Percentiles rank a stretch among this genome's conserved stretches.
These are phyloP conservation scores for Oceanodroma tethys DNA, from an alignment of 2,113 vertebrate species.

Conservation along the genomic window DNA sequence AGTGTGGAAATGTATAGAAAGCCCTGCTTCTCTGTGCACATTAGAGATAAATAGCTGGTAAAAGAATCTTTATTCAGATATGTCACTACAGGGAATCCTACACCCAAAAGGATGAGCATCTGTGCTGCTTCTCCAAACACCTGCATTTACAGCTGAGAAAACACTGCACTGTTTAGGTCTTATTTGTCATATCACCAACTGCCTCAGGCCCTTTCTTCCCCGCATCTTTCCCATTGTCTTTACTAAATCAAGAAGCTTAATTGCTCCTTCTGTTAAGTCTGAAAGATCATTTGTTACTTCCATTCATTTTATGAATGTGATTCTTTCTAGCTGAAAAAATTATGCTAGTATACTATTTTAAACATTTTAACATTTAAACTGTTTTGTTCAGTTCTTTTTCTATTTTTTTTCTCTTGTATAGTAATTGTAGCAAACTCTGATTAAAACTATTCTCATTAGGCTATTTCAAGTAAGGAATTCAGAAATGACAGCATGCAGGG, in stretches of 20 bases:
- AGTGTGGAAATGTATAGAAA: not conserved
- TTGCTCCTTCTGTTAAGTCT: not conserved
- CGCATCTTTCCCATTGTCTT: not conserved
- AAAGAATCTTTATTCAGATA: not conserved
- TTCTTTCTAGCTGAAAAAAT: not conserved
- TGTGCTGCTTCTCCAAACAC: not conserved
- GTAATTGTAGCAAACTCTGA: not conserved
- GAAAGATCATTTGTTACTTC: not conserved
- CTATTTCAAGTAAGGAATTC: not conserved
- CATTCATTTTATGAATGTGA: not conserved
- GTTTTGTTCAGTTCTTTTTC: not conserved
- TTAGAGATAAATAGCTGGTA: not conserved
- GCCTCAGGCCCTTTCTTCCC: not conserved
- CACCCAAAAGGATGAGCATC: not conserved
- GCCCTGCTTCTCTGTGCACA: not conserved
- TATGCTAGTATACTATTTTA: not conserved
- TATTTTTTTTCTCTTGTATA: not conserved
- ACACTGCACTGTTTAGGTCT: not conserved
- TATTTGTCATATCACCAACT: not conserved
- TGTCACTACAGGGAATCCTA: not conserved
- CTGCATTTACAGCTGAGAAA: slow-evolving; percentile 3
- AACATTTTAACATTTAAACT: not conserved
- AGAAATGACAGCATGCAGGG: not conserved
- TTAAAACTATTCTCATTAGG: not conserved
- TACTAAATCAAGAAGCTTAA: not conserved